Evolutionary conservation across 2,797 vertebrate species (phyloP).

Genomic region (Emys orbicularis): DNA sequence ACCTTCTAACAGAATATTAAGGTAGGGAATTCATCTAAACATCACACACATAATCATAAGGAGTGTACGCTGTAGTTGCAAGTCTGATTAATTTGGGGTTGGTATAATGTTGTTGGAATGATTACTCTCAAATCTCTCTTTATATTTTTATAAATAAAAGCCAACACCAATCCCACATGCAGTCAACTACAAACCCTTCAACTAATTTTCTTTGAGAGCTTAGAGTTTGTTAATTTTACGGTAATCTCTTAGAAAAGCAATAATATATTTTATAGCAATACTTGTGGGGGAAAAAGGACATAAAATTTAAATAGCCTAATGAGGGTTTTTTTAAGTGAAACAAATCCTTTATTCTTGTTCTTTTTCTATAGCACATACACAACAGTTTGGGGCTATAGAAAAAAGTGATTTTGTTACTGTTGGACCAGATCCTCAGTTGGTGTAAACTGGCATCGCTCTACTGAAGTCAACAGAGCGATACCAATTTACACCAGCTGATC

Average conservation of each 20-base stretch:
- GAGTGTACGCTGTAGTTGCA: slow-evolving; percentile 53
- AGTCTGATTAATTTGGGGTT: slow-evolving; percentile 65
- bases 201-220: slow-evolving; percentile 44
- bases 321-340: slow-evolving; percentile 8
- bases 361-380: neutral
- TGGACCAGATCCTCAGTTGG: neutral
- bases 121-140: slow-evolving; percentile 44
- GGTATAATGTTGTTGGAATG: slow-evolving; percentile 45
- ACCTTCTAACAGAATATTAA: slow-evolving; percentile 52
- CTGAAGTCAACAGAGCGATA: slow-evolving; percentile 15
- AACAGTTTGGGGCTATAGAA: neutral
- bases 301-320: neutral
- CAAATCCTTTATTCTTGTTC: neutral
- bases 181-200: neutral
- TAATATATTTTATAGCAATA: neutral
- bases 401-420: slow-evolving; percentile 15
- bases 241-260: slow-evolving; percentile 9
- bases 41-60: slow-evolving; percentile 50
- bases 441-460: neutral
- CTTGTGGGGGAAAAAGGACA: neutral
- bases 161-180: neutral
- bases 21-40: slow-evolving; percentile 71
- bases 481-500: neutral
- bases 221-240: neutral
- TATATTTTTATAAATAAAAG: slow-evolving; percentile 12